A percentile compares a stretch with the other conserved stretches of the same genome.
Conservation (phyloP, 2,888 invertebrate species). For the Scelioninae gen. 1 region DNA sequence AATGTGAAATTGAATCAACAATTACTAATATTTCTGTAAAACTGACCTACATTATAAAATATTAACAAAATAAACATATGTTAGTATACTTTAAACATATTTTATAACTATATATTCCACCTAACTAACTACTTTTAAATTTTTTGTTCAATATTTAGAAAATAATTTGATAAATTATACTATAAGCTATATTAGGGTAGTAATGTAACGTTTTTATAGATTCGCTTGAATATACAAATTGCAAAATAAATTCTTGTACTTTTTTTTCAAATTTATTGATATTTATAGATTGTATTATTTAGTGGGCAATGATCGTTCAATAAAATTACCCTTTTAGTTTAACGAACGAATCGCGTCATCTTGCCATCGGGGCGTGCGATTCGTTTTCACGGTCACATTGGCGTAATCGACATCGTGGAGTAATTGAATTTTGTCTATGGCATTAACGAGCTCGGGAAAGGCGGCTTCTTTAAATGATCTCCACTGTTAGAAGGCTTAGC, state of each 20-base stretch:
- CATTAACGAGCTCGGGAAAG: slow-evolving; percentile 64
- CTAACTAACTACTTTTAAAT: no score
- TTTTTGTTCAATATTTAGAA: no score
- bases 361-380: slow-evolving; percentile 40
- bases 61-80: no score
- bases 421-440: slow-evolving; percentile 73
- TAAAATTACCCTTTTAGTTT: slow-evolving; percentile 39
- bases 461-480: slow-evolving; percentile 70
- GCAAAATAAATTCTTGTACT: neutral
- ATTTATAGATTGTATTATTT: slow-evolving; percentile 9
- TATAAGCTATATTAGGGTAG: no score
- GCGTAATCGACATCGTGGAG: slow-evolving; percentile 63
- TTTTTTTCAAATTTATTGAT: neutral
- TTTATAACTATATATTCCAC: no score
- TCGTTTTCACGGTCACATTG: slow-evolving; percentile 72
- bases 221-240: no score
- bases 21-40: no score
- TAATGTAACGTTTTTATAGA: no score
- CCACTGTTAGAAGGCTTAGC: slow-evolving; percentile 69
- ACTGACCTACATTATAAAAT: no score
- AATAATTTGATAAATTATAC: no score
- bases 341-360: slow-evolving; percentile 56
- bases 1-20: no score
- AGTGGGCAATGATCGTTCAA: slow-evolving; percentile 28
- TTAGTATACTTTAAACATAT: no score